Evolutionary conservation across 2,797 vertebrate species (phyloP).

Genomic region (Acrossocheilus fasciatus): DNA sequence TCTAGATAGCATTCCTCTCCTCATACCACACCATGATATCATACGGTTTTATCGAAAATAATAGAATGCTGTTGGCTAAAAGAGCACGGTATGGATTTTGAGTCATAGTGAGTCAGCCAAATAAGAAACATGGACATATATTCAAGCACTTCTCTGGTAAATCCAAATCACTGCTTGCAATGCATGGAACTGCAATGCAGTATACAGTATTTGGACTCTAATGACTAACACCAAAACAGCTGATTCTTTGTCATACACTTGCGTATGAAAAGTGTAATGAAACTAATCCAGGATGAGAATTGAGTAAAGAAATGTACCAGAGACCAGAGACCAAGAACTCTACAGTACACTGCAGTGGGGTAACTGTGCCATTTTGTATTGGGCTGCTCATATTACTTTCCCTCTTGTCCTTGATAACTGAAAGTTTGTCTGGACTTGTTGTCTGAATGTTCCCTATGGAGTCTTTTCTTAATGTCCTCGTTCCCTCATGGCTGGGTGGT

Average conservation of each 20-base stretch:
- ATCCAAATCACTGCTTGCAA: constrained; percentile 17
- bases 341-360: not conserved
- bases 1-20: not conserved
- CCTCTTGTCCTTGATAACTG: constrained; percentile 8
- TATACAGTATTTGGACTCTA: not conserved
- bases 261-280: not conserved
- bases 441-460: constrained; percentile 31
- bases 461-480: constrained; percentile 22
- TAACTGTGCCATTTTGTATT: constrained; percentile 11
- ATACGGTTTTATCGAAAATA: constrained; percentile 23
- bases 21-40: constrained; percentile 1
- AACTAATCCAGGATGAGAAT: not conserved
- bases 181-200: not conserved
- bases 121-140: constrained; percentile 11
- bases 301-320: not conserved
- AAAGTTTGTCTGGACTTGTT: constrained; percentile 29
- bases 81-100: constrained; percentile 34
- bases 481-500: constrained; percentile 36
- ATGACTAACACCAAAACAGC: constrained; percentile 13
- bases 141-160: constrained; percentile 3
- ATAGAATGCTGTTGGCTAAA: constrained; percentile 17
- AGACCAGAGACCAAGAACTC: not conserved
- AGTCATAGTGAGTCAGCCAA: constrained; percentile 24
- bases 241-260: constrained; percentile 9
- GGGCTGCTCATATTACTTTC: not conserved